These are phyloP conservation scores for Drosophila pachea DNA, from an alignment of 1,140 invertebrate genomes.

Conservation along the genomic window DNA sequence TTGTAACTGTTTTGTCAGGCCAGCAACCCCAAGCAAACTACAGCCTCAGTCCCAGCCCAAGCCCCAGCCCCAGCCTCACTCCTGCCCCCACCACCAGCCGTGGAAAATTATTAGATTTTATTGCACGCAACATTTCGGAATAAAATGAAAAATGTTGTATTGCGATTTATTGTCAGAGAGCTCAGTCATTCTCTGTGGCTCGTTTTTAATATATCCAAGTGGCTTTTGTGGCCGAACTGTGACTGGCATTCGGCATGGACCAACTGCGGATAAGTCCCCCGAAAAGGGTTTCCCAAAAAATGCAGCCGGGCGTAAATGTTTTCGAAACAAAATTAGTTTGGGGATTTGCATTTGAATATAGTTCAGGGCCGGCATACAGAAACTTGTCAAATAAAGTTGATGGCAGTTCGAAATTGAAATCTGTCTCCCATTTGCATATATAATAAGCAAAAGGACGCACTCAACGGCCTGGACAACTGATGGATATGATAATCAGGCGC, in stretches of 20 bases:
- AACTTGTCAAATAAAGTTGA: conserved; percentile 59
- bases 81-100: conserved; percentile 15
- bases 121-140: conserved; percentile 57
- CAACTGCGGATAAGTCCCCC: conserved; percentile 33
- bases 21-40: conserved; percentile 43
- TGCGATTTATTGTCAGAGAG: conserved; percentile 47
- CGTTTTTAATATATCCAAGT: conserved; percentile 74
- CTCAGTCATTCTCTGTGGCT: conserved; percentile 45
- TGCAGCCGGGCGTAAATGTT: conserved; percentile 69
- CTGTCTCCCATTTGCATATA: conserved; percentile 73
- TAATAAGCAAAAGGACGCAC: conserved; percentile 57
- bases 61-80: background rate
- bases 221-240: conserved; percentile 59
- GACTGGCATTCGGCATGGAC: conserved; percentile 48
- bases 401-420: conserved; percentile 42
- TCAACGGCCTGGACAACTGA: conserved; percentile 35
- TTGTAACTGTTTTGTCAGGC: conserved; percentile 54
- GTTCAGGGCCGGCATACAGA: conserved; percentile 24
- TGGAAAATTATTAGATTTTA: conserved; percentile 74
- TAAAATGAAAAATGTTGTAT: conserved; percentile 66
- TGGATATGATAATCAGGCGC: conserved; percentile 61
- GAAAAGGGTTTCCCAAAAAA: conserved; percentile 55
- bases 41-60: background rate
- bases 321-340: conserved; percentile 71
- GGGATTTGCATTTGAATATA: conserved; percentile 74